Percentiles rank a stretch among this genome's conserved stretches.
Evolutionary conservation across 2,797 vertebrate species (phyloP).

Genomic region (Rhabdophis nuchalis): DNA sequence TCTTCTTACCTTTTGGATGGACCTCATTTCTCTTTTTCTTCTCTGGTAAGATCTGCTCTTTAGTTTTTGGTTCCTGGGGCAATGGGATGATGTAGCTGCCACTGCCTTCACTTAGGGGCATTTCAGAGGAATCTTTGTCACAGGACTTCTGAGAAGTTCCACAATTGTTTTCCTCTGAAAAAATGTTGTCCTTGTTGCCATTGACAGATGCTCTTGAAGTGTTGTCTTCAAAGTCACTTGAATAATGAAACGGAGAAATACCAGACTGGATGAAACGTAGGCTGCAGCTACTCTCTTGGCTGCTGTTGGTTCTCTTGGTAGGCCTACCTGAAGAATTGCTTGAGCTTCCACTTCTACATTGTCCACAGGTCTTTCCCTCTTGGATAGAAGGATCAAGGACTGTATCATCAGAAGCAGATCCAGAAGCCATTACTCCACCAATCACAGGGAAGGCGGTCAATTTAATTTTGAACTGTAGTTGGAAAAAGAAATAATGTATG

Average conservation of each 20-base stretch:
- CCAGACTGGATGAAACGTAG: no score
- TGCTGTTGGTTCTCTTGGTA: no score
- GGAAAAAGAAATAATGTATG: neutral
- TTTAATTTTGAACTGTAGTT: neutral
- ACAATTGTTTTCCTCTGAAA: constrained; percentile 12
- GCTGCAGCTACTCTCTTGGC: no score
- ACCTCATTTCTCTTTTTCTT: constrained; percentile 5
- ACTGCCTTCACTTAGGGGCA: neutral
- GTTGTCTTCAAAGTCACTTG: no score
- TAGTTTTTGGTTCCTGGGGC: neutral
- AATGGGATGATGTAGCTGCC: neutral
- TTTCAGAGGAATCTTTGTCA: constrained; percentile 42
- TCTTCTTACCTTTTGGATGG: constrained; percentile 36
- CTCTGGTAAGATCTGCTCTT: constrained; percentile 12
- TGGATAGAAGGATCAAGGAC: constrained; percentile 11
- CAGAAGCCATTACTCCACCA: constrained; percentile 1
- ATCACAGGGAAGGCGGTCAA: constrained; percentile 9
- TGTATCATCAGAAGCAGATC: neutral
- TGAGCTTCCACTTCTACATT: no score
- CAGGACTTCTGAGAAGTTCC: constrained; percentile 32
- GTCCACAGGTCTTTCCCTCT: no score
- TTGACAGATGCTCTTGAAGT: constrained; percentile 2
- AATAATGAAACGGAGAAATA: no score
- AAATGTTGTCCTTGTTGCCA: neutral
- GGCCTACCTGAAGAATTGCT: no score